Evolutionary conservation across 2,888 invertebrate species (phyloP).

Genomic region (Charanyca ferruginea): DNA sequence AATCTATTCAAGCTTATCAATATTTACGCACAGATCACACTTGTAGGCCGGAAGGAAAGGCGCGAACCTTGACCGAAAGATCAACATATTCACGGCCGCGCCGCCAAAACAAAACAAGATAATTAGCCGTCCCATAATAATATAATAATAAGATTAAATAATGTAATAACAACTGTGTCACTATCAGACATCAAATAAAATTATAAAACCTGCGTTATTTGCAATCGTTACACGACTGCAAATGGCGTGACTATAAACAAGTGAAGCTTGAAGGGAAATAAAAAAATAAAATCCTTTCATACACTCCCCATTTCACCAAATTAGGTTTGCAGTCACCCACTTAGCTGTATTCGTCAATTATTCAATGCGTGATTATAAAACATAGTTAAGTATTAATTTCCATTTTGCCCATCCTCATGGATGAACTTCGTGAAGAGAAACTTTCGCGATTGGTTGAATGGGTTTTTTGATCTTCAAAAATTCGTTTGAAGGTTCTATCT

Average conservation of each 20-base stretch:
- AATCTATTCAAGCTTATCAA: slow-evolving; percentile 21
- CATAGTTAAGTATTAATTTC: too few relatives aligned
- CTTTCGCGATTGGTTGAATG: too few relatives aligned
- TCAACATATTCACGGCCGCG: slow-evolving; percentile 46
- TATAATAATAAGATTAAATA: slow-evolving; percentile 33
- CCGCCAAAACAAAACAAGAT: slow-evolving; percentile 52
- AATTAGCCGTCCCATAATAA: slow-evolving; percentile 43
- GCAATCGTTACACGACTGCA: slow-evolving; percentile 8
- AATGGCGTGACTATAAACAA: neutral
- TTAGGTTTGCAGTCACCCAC: too few relatives aligned
- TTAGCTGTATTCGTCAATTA: too few relatives aligned
- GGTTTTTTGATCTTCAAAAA: too few relatives aligned
- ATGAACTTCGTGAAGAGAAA: too few relatives aligned
- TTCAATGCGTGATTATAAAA: too few relatives aligned
- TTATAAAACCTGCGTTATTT: slow-evolving; percentile 30
- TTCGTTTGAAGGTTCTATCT: too few relatives aligned
- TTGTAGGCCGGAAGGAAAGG: slow-evolving; percentile 53
- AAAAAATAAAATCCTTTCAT: neutral
- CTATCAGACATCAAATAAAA: slow-evolving; percentile 44
- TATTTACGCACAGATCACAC: slow-evolving; percentile 23
- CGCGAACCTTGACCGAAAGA: slow-evolving; percentile 42
- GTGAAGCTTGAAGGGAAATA: neutral
- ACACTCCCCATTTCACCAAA: too few relatives aligned
- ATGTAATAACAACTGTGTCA: slow-evolving; percentile 19
- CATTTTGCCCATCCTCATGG: too few relatives aligned